Conservation (phyloP, 2,888 invertebrate species). For the Xestobium rufovillosum region DNA sequence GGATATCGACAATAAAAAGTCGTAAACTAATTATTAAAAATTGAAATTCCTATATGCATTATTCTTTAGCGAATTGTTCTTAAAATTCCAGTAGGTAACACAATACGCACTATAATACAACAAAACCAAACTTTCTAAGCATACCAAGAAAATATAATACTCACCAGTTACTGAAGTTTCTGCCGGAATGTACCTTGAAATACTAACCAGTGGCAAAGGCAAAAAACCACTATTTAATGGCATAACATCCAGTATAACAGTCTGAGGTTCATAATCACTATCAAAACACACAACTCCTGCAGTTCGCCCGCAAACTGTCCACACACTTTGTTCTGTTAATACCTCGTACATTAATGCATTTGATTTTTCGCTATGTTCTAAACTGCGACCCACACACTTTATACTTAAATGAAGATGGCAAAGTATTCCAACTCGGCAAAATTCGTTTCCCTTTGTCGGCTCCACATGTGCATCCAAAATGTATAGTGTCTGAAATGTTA, state of each 20-base stretch:
- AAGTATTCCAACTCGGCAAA: conserved; percentile 82
- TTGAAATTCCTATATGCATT: too few relatives aligned
- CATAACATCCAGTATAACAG: conserved; percentile 82
- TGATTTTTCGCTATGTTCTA: conserved; percentile 22
- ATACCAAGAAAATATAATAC: too few relatives aligned
- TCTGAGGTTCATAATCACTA: conserved; percentile 50
- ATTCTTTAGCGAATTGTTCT: too few relatives aligned
- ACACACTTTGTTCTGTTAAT: conserved; percentile 82
- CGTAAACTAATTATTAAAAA: too few relatives aligned
- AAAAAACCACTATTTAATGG: conserved; percentile 85
- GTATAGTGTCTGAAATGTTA: conserved; percentile 72
- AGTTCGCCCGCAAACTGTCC: conserved; percentile 88
- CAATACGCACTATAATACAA: too few relatives aligned
- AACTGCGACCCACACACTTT: conserved; percentile 37
- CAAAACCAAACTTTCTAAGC: too few relatives aligned
- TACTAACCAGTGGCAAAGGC: conserved; percentile 77
- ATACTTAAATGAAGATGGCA: conserved; percentile 75
- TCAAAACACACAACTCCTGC: conserved; percentile 60
- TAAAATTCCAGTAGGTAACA: too few relatives aligned
- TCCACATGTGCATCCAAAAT: conserved; percentile 71
- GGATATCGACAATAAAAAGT: too few relatives aligned
- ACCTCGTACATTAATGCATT: conserved; percentile 88
- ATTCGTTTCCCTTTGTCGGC: conserved; percentile 71
- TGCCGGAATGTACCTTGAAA: conserved; percentile 85
- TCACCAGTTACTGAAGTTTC: conserved; percentile 34